Evolutionary conservation across 2,113 vertebrate genomes (phyloP), one percentile per base, ranked within the genome.

Genomic region (Paracanthobrama guichenoti): DNA sequence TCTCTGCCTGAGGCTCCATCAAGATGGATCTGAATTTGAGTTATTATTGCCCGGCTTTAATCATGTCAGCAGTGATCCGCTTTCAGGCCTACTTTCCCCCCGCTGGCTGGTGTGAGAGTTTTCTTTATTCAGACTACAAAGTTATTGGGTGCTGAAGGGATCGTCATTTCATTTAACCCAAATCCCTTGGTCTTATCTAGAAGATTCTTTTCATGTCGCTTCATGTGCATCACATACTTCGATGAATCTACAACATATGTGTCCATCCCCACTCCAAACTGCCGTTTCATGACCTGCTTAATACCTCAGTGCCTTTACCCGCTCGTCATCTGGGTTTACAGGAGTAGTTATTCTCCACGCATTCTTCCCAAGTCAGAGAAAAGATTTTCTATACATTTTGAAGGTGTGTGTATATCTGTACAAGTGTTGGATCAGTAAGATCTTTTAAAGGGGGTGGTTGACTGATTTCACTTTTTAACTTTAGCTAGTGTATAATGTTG

Each of bases 21-120:
- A 22, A 28, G 14, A 64, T 28, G 6, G 9, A 3, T 46, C n/a
- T 64, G 57, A 79, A 62, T 26, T 44, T 2, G 9, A 28, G 7
- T 79, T 64, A 46, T 64, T 79, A 79, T n/a, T n/a, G n/a, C 28
- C 28, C n/a, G 6, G 13, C 22, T 62, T 62, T 79, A 62, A 55
- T 77, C 48, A 22, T 57, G 74, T 42, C 11, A 24, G 20, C 53
- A 9, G 3, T 62, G 76, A 79, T 44, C 76, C 35, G 8, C 22
- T 24, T 55, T 62, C 31, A 44, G 53, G 11, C 55, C 14, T 75
- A 7, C 20, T 39, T 57, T 39, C 11, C 16, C 31, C 48, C 3
- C 39, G 10, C 20, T 24, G 53, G 12, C 20, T 59, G 16, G 0
- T 11, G 31, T 5, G 8, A 20, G 22, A 5, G 31, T 18, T 35